Evolutionary conservation across 1,140 invertebrate species (phyloP), one percentile per base, ranked within the genome.

Genomic region (Goniozus legneri): DNA sequence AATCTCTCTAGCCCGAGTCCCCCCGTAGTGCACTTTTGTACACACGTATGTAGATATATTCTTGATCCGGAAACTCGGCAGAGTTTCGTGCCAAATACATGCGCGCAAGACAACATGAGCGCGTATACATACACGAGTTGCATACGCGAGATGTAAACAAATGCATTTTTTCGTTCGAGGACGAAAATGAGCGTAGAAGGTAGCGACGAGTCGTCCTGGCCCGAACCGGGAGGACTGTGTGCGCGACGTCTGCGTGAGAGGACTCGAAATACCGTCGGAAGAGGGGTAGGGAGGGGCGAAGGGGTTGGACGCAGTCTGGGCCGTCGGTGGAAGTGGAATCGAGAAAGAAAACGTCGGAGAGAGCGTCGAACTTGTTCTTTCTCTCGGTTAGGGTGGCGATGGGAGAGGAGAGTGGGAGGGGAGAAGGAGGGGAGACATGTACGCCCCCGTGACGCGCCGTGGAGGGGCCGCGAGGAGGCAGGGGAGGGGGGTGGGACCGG

Each of bases 361-460:
- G 10, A 27, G 4, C 24, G 24, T 10, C n/a, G n/a, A n/a, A n/a
- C 4, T 27, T 10, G 24, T 27, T 10, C 24, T 4, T 27, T 27
- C 4, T 4, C 24, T 6, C 24, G 24, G 24, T 27, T 27, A 27
- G 10, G 24, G 4, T 10, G 4, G 4, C 24, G 24, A 4, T 4
- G 24, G 10, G 24, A 37, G 35, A 20, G 19, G 13, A 3, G 8
- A 22, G 14, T 13, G 15, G 8, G 15, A n/a, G 27, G 7, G 20
- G 4, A 16, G 30, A 35, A 36, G 22, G 12, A 24, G 18, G 2
- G 4, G 21, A 36, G 8, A 20, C 14, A 16, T 22, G 53, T 56
- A 62, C 49, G 57, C 20, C 58, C 49, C 54, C 64, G 60, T 63
- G 62, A 61, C 58, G 62, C 49, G 60, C 49, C 56, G 54, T 45